Conservation (phyloP, 2,888 invertebrate genomes). For the Bimastos eiseni region DNA sequence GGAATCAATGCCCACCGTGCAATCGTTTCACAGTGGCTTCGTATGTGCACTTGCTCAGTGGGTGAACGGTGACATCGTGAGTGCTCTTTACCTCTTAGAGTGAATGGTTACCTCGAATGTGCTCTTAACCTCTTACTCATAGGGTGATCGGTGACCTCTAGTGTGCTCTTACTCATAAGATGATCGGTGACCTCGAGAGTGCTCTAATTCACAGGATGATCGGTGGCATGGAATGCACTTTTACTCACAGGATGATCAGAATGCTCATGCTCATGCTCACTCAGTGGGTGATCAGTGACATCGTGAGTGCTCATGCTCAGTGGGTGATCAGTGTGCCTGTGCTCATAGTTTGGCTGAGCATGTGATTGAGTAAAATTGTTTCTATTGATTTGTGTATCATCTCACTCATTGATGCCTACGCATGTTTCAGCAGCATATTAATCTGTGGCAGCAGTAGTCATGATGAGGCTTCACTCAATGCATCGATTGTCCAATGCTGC, state of each 20-base stretch:
- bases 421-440: no score
- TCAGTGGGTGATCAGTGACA: not conserved
- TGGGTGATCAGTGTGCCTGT: not conserved
- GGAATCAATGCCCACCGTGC: no score
- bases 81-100: no score
- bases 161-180: not conserved
- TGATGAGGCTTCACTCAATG: not conserved
- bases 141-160: not conserved
- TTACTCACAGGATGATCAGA: no score
- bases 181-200: no score
- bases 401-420: not conserved
- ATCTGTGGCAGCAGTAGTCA: not conserved
- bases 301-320: not conserved
- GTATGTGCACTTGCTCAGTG: not conserved
- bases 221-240: no score
- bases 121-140: not conserved
- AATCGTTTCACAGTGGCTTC: not conserved
- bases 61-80: not conserved
- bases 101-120: not conserved
- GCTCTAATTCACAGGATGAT: no score
- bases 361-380: not conserved
- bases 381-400: not conserved
- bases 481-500: not conserved
- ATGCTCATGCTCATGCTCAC: no score
- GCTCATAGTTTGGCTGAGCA: not conserved